Evolutionary conservation across 2,113 vertebrate species (phyloP).

Genomic region (Opisthocomus hoazin): DNA sequence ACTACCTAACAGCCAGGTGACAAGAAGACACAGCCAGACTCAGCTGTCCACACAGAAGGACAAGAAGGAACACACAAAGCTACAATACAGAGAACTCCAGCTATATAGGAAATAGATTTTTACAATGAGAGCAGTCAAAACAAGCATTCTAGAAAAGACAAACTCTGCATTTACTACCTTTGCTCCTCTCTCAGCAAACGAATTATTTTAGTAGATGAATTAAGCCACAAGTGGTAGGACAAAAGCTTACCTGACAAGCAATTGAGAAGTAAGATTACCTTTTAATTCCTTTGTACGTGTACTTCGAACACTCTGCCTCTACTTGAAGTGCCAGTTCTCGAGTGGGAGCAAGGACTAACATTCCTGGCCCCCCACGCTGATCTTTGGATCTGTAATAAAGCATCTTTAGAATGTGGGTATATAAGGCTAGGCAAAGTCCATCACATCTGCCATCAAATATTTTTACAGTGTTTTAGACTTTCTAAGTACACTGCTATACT

Average conservation of each 20-base stretch:
- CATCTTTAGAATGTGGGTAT: background rate
- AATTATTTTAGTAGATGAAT: background rate
- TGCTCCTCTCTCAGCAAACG: background rate
- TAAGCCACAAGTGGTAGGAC: background rate
- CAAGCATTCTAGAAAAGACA: background rate
- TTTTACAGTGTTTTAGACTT: background rate
- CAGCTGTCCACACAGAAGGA: background rate
- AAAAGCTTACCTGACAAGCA: background rate
- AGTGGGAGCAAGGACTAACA: constrained; percentile 94
- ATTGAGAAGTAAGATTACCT: constrained; percentile 71
- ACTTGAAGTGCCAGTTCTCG: constrained; percentile 94
- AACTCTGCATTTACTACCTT: background rate
- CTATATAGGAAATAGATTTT: background rate
- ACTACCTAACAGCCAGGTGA: background rate
- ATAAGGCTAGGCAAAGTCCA: background rate
- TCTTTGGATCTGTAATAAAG: constrained; percentile 71
- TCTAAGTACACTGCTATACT: background rate
- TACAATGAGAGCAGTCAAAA: background rate
- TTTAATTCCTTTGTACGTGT: constrained; percentile 87
- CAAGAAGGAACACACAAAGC: background rate
- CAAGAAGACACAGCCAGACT: background rate
- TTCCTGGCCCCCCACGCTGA: constrained; percentile 83
- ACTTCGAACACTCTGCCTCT: constrained; percentile 89
- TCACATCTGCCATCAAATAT: background rate
- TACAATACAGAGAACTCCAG: background rate